Evolutionary conservation across 2,888 invertebrate genomes (phyloP), one percentile per base, ranked within the genome.

Genomic region (Dione juno): DNA sequence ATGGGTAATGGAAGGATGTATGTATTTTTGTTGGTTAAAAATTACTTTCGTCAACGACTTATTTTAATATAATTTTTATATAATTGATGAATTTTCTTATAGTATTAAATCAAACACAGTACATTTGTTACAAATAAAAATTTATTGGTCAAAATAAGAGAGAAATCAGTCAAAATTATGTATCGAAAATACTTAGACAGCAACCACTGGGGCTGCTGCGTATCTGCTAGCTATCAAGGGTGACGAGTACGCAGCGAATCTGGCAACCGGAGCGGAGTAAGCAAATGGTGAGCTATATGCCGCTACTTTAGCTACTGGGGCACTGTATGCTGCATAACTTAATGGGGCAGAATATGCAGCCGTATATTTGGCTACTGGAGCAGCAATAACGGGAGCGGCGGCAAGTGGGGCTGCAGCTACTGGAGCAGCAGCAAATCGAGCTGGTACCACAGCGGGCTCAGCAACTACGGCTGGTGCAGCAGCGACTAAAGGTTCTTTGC

Each of bases 401-500:
- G 77, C 79, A 6, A 77, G 66, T 0, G 81, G 80, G 0, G 81
- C 81, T 7, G 83, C 80, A 65, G 84, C 83, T 5, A 77, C 68
- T 0, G 81, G 80, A 1, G 81, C 81, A 8, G 83, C 80, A 66
- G 84, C 83, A 41, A 80, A 66, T 14, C 82, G 80, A 37, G 85
- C 84, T 1, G 86, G 80, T 0, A 82, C 79, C 1, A 81, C 79
- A 19, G 80, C 81, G 6, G 86, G 84, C 63, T 89, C 84, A 3
- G 82, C 81, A 13, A 80, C 77, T 1, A 81, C 81, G 8, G 80
- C 81, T 1, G 83, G 82, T 0, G 82, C 81, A 21, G 84, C 83
- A 10, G 86, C 87, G 0, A 87, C 81, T 50, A 88, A 73, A 0
- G 89, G 88, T 74, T 92, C 91, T 64, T 92, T 90, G 68, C 89